Base-by-base conservation (phyloP, 2,888 invertebrate genomes). In the Xanthorhoe designata region DNA sequence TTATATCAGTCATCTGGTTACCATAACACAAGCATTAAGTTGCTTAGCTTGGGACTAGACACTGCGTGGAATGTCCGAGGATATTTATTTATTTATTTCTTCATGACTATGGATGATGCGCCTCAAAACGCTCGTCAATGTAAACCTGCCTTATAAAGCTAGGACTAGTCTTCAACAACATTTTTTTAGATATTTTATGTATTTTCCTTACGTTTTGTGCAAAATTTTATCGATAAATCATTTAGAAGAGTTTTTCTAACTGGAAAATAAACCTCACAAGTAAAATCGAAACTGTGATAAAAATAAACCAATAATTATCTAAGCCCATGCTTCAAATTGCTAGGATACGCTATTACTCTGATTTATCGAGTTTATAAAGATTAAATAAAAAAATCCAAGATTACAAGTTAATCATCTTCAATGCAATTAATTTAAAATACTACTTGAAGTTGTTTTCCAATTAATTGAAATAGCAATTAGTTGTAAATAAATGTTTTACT, bases 71-170 rank as follows among this genome's bases (percentile, higher is more conserved):
- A n/a, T n/a, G n/a, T n/a, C n/a, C n/a, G n/a, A n/a, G n/a, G n/a
- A n/a, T n/a, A n/a, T n/a, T n/a, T n/a, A n/a, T n/a, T n/a, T n/a
- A n/a, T n/a, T n/a, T n/a, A n/a, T n/a, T n/a, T 24, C 24, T 3
- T 52, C 57, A 57, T 57, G 57, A n/a, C 32, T 63, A 63, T 63
- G 51, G 52, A 57, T 56, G 42, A 52, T 19, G 29, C 4, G 18
- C 63, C 63, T 57, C 38, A 57, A 57, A 45, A 32, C 15, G 52
- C 18, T 29, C 51, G 32, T 57, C 56, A 45, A 13, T 17, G 42
- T 45, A 8, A 63, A n/a, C 18, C 13, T 6, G 9, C 62, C 47
- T 47, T 47, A 15, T 47, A 47, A 47, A 47, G 47, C 47, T 17
- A 15, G 8, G 17, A 32, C 47, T 17, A 47, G 15, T 47, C 47